Percentiles rank a stretch among this genome's conserved stretches.
These are phyloP conservation scores for Notolabrus celidotus DNA, from an alignment of 2,797 vertebrate species.

Conservation along the genomic window DNA sequence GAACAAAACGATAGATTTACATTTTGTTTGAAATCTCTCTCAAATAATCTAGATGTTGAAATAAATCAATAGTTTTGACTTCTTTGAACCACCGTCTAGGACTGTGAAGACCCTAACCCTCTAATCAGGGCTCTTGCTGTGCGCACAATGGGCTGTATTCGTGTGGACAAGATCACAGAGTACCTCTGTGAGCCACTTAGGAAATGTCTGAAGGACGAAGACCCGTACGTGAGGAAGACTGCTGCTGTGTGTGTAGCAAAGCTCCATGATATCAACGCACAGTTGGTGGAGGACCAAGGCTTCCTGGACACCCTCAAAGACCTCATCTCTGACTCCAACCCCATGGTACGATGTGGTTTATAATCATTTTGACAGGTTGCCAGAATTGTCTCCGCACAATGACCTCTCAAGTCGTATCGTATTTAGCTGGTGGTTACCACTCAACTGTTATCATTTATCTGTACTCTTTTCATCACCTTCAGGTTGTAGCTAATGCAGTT, in stretches of 20 bases:
- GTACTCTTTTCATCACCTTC: slow-evolving; percentile 23
- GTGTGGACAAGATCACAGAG: slow-evolving; percentile 97
- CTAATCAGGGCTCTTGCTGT: slow-evolving; percentile 96
- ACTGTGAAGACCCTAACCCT: slow-evolving; percentile 98
- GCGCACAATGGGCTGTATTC: slow-evolving; percentile 97
- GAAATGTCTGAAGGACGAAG: slow-evolving; percentile 98
- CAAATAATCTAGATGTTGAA: background rate
- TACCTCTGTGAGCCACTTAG: slow-evolving; percentile 96
- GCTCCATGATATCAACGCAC: slow-evolving; percentile 97
- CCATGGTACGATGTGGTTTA: slow-evolving; percentile 87
- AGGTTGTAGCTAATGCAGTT: slow-evolving; percentile 98
- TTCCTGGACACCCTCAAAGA: slow-evolving; percentile 98
- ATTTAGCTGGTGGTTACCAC: background rate
- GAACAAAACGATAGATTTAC: too few species aligned
- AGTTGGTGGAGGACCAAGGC: slow-evolving; percentile 96
- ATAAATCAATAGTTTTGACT: background rate
- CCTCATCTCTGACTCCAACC: slow-evolving; percentile 97
- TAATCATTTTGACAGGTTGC: slow-evolving; percentile 6
- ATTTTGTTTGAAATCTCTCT: too few species aligned
- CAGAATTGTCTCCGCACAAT: background rate
- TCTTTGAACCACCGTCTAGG: slow-evolving; percentile 76
- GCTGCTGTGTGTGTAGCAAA: slow-evolving; percentile 97
- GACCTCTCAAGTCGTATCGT: background rate
- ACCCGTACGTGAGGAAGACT: slow-evolving; percentile 97
- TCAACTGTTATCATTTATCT: slow-evolving; percentile 12